Conservation (phyloP, 2,113 vertebrate genomes). For the Murina feae region DNA sequence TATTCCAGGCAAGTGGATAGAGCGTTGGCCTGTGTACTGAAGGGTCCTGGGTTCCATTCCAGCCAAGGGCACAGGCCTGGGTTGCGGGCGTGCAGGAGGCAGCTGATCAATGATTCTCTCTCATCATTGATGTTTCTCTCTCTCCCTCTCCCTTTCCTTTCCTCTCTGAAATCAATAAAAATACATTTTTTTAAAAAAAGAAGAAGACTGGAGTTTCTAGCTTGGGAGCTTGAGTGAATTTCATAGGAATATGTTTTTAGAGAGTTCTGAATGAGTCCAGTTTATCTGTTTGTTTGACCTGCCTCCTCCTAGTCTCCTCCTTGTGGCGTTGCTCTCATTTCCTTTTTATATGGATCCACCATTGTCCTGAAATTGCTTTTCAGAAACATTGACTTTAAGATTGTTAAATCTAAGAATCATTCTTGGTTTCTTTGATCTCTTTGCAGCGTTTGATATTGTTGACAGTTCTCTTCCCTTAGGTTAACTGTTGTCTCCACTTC, state of each 20-base stretch:
- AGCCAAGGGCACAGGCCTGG: no score
- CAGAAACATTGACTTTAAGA: neutral
- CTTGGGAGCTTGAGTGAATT: neutral
- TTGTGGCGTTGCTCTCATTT: neutral
- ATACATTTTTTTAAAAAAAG: no score
- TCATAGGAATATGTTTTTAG: neutral
- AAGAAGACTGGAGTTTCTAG: neutral
- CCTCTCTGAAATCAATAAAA: neutral
- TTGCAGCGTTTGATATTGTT: neutral
- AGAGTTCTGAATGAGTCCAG: neutral
- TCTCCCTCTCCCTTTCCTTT: no score
- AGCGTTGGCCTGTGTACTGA: no score
- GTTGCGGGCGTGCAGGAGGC: no score
- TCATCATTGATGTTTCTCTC: no score
- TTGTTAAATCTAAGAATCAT: neutral
- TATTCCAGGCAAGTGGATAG: neutral
- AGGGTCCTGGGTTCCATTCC: no score
- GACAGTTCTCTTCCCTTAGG: neutral
- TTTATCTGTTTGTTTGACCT: neutral
- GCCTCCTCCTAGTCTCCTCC: neutral
- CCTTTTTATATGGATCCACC: neutral
- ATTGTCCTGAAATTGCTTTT: constrained; percentile 17
- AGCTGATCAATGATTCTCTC: no score
- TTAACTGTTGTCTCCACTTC: neutral
- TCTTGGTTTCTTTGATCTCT: constrained; percentile 12